A percentile compares a stretch with the other conserved stretches of the same genome.
phyloP scores from a whole-genome alignment of 1,140 invertebrate genomes.

The Hypsibius dujardini region DNA sequence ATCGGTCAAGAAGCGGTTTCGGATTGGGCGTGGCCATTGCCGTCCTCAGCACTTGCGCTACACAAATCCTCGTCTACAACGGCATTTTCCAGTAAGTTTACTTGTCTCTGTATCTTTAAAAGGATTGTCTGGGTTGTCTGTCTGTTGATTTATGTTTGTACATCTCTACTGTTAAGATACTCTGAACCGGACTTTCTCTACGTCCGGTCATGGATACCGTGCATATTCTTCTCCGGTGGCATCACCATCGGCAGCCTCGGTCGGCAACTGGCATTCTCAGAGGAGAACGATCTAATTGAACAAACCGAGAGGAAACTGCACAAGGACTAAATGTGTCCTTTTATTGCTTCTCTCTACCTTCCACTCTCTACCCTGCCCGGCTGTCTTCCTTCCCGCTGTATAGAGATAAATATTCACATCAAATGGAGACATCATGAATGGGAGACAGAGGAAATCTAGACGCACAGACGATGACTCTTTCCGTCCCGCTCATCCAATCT shows the following conservation, averaged over 20 bases:
- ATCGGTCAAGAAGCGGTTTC: conserved; percentile 34
- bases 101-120: neutral
- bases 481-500: too few relatives aligned
- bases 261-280: conserved; percentile 30
- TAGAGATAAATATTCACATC: too few relatives aligned
- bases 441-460: too few relatives aligned
- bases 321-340: conserved; percentile 17
- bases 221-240: conserved; percentile 37
- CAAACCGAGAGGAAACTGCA: conserved; percentile 9
- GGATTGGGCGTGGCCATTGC: conserved; percentile 34
- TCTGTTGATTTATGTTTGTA: neutral
- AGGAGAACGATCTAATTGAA: neutral
- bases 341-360: too few relatives aligned
- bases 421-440: too few relatives aligned
- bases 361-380: too few relatives aligned
- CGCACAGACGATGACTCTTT: too few relatives aligned
- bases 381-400: too few relatives aligned
- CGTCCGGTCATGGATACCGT: conserved; percentile 35
- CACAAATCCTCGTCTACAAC: conserved; percentile 35
- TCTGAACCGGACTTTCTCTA: conserved; percentile 35
- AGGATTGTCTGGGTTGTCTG: neutral
- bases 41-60: conserved; percentile 32
- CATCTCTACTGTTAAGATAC: conserved; percentile 29
- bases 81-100: conserved; percentile 33
- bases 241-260: conserved; percentile 38